Conservation (phyloP, 2,113 vertebrate species). For the Atrichornis clamosus region DNA sequence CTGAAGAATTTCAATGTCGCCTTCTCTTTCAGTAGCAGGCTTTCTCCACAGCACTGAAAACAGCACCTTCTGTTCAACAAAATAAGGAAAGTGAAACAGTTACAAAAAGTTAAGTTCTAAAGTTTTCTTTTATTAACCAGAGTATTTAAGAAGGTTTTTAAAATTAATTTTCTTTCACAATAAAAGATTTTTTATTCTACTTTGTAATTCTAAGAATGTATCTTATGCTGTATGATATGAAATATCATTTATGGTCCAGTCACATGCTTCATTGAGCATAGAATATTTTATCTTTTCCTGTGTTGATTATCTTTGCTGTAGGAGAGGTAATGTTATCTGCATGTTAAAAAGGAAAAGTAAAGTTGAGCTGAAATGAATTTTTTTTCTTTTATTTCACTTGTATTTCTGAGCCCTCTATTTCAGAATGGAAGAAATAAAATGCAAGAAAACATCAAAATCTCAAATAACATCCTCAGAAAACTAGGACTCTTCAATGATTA, state of each 20-base stretch:
- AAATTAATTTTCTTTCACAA: not conserved
- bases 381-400: not conserved
- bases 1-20: constrained; percentile 43
- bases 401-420: not conserved
- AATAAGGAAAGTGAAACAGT: not conserved
- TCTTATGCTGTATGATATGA: not conserved
- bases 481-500: not conserved
- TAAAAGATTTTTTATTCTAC: not conserved
- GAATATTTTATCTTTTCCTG: not conserved
- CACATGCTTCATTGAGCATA: not conserved
- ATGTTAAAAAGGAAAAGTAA: not conserved
- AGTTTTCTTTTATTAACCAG: not conserved
- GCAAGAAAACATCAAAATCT: not conserved
- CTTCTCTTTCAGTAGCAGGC: not conserved
- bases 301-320: not conserved
- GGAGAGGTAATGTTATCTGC: not conserved
- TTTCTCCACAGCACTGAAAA: constrained; percentile 10
- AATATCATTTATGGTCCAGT: not conserved
- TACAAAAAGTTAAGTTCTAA: not conserved
- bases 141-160: not conserved
- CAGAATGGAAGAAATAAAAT: not conserved
- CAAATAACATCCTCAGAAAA: not conserved
- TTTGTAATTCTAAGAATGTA: not conserved
- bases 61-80: not conserved
- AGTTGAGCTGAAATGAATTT: not conserved